Conservation (phyloP, 2,113 vertebrate species). For the Gracilinanus agilis region DNA sequence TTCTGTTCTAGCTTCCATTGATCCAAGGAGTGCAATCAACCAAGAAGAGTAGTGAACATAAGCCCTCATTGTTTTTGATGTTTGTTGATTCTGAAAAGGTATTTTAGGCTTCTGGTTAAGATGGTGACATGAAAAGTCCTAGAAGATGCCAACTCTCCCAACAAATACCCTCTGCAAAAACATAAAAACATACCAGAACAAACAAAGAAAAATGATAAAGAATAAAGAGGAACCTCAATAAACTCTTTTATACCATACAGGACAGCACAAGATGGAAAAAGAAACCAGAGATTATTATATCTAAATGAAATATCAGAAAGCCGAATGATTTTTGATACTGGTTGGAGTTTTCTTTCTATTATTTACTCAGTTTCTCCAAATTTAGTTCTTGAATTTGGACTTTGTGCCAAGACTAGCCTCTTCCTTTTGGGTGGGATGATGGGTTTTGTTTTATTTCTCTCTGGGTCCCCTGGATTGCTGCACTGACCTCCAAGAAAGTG, state of each 20-base stretch:
- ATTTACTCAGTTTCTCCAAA: background rate
- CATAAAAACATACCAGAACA: background rate
- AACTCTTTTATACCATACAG: background rate
- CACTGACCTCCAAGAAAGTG: no score
- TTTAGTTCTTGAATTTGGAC: background rate
- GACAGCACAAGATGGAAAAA: background rate
- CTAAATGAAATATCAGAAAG: background rate
- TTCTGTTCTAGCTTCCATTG: background rate
- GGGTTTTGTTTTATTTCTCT: background rate
- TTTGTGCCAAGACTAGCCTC: background rate
- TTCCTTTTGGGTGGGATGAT: background rate
- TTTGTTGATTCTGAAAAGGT: background rate
- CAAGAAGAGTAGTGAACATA: background rate
- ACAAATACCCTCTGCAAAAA: background rate
- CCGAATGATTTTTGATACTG: background rate
- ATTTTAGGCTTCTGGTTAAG: background rate
- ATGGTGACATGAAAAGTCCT: background rate
- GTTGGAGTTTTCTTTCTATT: background rate
- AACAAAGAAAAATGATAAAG: background rate
- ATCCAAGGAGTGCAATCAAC: background rate
- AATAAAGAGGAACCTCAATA: background rate
- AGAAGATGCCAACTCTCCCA: background rate
- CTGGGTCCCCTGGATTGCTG: background rate
- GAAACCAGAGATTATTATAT: background rate
- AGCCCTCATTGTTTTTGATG: background rate